Base-by-base conservation (phyloP, 2,797 vertebrate genomes). In the Dallia pectoralis region DNA sequence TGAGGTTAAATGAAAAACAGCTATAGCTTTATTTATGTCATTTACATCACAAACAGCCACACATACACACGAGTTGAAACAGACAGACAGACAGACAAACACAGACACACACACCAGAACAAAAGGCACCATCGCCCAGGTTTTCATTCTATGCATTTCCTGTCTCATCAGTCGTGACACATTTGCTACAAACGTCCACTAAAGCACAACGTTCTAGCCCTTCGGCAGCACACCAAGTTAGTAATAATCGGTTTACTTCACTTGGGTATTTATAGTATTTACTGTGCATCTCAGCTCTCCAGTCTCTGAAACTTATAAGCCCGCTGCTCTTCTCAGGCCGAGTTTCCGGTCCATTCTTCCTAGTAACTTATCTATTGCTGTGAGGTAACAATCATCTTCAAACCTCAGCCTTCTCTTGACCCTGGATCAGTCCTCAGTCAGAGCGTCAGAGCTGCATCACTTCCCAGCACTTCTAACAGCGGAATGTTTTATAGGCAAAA, bases 401-500 rank as follows among this genome's bases (percentile, higher is more conserved):
- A 16, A 12, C 11, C 32, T 44, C 9, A 36, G 64, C 36, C 12
- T 36, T 5, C 33, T 33, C 49, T 30, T 70, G 67, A 78, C 48
- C 16, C 61, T 71, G 15, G 12, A 47, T 63, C 66, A 30, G 63
- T 68, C 69, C 69, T 73, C 40, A 48, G 67, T 49, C 62, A 69
- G 72, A 77, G 16, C 4, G 51, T 18, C 32, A 53, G 62, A 48
- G 76, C 64, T 70, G 68, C 44, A 33, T 71, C 22, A 73, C 59
- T 75, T 81, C 71, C 71, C 59, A 72, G 61, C 69, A 76, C 56
- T 49, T 73, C 40, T 14, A n/a, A 15, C 18, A 33, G 22, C 0
- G 14, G 66, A 79, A 72, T 73, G 36, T 79, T 83, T 76, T 68
- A 77, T 67, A 66, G 53, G 59, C 64, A 67, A 27, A 22, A 80